phyloP scores from a whole-genome alignment of 2,797 vertebrate genomes.

The Podargus strigoides region DNA sequence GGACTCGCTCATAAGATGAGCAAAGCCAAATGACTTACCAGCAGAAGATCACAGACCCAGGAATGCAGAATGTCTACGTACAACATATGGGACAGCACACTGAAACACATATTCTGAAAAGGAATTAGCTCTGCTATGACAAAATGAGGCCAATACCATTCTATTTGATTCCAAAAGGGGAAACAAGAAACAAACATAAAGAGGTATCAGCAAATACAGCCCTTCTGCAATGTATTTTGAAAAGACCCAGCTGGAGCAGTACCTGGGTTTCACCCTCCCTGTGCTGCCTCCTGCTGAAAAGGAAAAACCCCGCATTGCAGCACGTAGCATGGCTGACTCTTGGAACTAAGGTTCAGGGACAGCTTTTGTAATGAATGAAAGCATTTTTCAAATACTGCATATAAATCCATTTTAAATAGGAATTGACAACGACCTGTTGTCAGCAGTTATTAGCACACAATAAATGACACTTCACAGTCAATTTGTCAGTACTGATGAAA shows the following conservation, averaged over 20 bases:
- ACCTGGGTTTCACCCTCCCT: neutral
- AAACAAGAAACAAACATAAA: neutral
- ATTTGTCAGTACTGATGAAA: neutral
- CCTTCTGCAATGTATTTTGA: neutral
- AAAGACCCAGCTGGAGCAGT: neutral
- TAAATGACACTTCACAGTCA: neutral
- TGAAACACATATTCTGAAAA: neutral
- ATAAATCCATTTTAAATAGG: neutral
- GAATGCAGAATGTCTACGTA: neutral
- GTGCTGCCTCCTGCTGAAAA: neutral
- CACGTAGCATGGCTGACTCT: neutral
- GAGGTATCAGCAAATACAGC: neutral
- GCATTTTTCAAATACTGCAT: neutral
- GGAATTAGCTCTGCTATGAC: neutral
- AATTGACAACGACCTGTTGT: neutral
- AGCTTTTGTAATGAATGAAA: neutral
- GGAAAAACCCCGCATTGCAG: neutral
- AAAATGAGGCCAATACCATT: neutral
- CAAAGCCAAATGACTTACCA: neutral
- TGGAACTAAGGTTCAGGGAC: neutral
- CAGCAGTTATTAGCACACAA: neutral
- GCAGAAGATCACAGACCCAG: neutral
- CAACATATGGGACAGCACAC: neutral
- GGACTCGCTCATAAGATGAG: neutral
- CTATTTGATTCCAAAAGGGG: neutral